These are phyloP conservation scores for Hylyphantes graminicola DNA, from an alignment of 1,140 invertebrate genomes.

Conservation along the genomic window DNA sequence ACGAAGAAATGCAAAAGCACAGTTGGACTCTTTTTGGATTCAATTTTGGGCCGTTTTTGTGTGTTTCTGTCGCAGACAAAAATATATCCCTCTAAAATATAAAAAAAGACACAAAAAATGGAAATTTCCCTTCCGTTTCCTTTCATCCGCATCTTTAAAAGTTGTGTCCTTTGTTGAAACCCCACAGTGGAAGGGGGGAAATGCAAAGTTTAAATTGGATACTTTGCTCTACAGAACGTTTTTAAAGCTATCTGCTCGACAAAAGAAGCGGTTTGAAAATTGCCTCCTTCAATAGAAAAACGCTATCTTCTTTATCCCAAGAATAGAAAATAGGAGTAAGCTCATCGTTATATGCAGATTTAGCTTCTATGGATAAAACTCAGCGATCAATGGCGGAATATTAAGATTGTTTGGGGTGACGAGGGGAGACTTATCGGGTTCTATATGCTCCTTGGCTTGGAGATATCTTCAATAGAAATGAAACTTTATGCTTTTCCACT, in stretches of 20 bases:
- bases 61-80: not conserved
- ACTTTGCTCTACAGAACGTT: not conserved
- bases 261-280: slow-evolving; percentile 1
- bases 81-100: not conserved
- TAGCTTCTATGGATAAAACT: not conserved
- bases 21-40: not conserved
- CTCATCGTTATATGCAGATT: slow-evolving; percentile 3
- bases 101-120: not conserved
- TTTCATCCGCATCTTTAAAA: not conserved
- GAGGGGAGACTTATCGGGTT: no score
- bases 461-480: no score
- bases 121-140: not conserved
- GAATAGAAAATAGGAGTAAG: not conserved
- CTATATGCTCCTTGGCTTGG: no score
- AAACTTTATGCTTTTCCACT: no score
- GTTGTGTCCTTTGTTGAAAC: not conserved
- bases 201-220: slow-evolving; percentile 7
- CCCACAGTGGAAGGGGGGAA: not conserved
- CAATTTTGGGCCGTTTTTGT: not conserved
- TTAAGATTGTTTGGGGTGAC: not conserved
- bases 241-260: not conserved
- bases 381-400: not conserved
- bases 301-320: not conserved
- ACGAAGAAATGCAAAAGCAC: not conserved
- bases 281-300: not conserved